Conservation (phyloP, 2,888 invertebrate genomes). For the Drosophila diplacantha region DNA sequence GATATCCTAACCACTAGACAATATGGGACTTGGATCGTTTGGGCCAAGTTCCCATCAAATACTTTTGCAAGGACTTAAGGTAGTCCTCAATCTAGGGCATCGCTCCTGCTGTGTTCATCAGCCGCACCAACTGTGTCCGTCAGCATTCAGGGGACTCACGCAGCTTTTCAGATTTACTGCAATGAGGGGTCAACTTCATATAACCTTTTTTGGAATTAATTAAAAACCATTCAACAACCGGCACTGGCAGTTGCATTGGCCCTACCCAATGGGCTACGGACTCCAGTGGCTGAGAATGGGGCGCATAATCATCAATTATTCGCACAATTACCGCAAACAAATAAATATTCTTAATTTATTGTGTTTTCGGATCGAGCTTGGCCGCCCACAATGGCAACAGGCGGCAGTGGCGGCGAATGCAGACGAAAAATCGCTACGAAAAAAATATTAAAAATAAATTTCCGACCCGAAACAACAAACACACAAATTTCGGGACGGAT, state of each 20-base stretch:
- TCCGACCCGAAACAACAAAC: constrained; percentile 57
- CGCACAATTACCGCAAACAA: constrained; percentile 71
- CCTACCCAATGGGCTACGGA: constrained; percentile 15
- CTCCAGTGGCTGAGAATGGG: constrained; percentile 47
- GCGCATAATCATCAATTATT: constrained; percentile 69
- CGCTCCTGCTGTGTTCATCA: too few species aligned
- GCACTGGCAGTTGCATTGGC: constrained; percentile 24
- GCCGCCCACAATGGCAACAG: constrained; percentile 58
- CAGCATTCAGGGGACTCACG: constrained; percentile 10
- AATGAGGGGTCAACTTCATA: constrained; percentile 41
- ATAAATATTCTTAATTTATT: constrained; percentile 71
- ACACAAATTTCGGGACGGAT: constrained; percentile 39
- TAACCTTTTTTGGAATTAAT: constrained; percentile 49
- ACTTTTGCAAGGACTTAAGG: background rate
- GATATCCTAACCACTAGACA: constrained; percentile 79
- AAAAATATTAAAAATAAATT: constrained; percentile 61
- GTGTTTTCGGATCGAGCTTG: constrained; percentile 56
- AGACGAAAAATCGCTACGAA: constrained; percentile 41
- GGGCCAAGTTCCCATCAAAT: background rate
- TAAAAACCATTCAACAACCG: constrained; percentile 53
- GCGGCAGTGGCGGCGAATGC: constrained; percentile 16
- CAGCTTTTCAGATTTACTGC: constrained; percentile 19
- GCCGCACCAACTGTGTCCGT: background rate
- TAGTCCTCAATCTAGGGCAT: background rate
- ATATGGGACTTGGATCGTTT: constrained; percentile 72